These are phyloP conservation scores for Mixornis gularis DNA, from an alignment of 2,113 vertebrate genomes.

Conservation along the genomic window DNA sequence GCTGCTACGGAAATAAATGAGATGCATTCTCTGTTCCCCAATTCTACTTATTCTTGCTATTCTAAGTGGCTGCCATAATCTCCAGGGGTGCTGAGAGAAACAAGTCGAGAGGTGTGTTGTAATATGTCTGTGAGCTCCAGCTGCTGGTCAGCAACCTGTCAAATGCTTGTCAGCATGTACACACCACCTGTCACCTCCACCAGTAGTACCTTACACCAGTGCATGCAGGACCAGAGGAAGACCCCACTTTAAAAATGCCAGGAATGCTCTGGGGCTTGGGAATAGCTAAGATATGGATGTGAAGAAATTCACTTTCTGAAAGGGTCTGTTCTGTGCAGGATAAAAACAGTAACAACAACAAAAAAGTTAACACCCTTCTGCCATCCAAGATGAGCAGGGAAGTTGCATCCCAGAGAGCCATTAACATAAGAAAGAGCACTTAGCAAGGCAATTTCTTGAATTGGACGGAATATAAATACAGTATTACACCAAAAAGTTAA, in stretches of 20 bases:
- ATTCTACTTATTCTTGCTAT: neutral
- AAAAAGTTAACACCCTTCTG: neutral
- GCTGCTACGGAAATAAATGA: neutral
- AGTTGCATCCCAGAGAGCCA: neutral
- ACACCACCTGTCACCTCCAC: neutral
- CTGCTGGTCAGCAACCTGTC: neutral
- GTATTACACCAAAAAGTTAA: neutral
- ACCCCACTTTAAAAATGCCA: neutral
- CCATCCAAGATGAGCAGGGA: neutral
- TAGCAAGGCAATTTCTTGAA: neutral
- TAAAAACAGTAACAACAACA: neutral
- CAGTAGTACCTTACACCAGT: neutral
- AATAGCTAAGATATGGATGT: neutral
- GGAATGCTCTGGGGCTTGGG: neutral
- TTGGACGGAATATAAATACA: neutral
- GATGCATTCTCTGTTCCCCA: neutral
- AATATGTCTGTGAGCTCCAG: neutral
- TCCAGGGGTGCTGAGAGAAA: neutral
- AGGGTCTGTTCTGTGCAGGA: neutral
- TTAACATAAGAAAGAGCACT: neutral
- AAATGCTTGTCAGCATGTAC: neutral
- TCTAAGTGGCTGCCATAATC: neutral
- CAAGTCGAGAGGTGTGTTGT: neutral
- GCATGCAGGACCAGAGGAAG: neutral
- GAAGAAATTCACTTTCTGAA: neutral